Base-by-base conservation (phyloP, 1,140 invertebrate species). In the Akabosia matsudoensis region DNA sequence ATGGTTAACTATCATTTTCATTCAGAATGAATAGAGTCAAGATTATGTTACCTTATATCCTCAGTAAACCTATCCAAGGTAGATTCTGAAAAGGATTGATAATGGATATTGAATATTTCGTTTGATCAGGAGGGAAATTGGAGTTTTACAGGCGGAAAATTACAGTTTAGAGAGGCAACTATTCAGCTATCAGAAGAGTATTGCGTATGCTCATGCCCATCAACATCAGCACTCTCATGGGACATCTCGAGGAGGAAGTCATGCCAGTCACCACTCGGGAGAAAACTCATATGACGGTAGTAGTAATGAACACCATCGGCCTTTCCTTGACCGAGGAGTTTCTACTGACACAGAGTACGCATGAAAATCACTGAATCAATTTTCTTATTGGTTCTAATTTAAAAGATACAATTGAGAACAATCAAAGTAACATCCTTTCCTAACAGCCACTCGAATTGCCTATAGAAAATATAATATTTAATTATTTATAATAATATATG, bases 171-270 rank as follows among this genome's bases (percentile, higher is more conserved):
- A 96, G 84, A 87, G 93, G 76, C 92, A 96, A 85, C 84, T 95
- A 45, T 92, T 95, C 86, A 93, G 91, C 83, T 95, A 94, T 83
- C 93, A 95, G 84, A 92, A 93, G 84, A 92, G 91, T 81, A 88
- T 94, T 37, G 92, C 92, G n/a, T 91, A 89, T 78, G 90, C 90
- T 4, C 81, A 81, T 84, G 80, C 61, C 4, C 7, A 33, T 56
- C 24, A 70, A 67, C n/a, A 37, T 34, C 33, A 24, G 52, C 24
- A 28, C n/a, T 14, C 31, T n/a, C 76, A 64, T 28, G 70, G 51
- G 56, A 24, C 26, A 64, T 33, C 54, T n/a, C 10, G 13, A 22
- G 33, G 10, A 14, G 70, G 26, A 22, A 34, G 18, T 24, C 16
- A 31, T 18, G 22, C 74, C 22, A 51, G 28, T 80, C 85, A 82